Evolutionary conservation across 2,797 vertebrate species (phyloP).

Genomic region (Podarcis lilfordi): DNA sequence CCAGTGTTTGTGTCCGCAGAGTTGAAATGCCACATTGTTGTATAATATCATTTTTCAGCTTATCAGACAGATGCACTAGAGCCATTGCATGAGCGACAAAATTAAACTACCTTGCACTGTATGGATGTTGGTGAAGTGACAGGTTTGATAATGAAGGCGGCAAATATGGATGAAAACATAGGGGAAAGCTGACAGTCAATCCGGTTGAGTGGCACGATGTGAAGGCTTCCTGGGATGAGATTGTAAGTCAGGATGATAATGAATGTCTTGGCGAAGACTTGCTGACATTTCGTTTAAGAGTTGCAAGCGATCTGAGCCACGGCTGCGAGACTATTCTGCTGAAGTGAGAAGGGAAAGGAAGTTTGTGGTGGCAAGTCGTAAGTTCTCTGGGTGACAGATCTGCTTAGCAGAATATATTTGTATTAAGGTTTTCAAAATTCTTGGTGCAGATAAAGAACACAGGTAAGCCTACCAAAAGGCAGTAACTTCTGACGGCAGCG

Average conservation of each 20-base stretch:
- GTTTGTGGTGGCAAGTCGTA: neutral
- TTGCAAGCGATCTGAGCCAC: neutral
- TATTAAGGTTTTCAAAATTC: neutral
- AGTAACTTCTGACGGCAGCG: neutral
- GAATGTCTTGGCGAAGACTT: neutral
- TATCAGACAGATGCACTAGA: neutral
- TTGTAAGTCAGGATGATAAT: neutral
- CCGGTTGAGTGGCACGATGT: neutral
- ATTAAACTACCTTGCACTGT: accelerated
- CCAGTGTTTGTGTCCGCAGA: neutral
- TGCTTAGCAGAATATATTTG: neutral
- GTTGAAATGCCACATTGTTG: accelerated
- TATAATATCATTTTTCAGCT: constrained; percentile 14
- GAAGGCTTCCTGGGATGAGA: neutral
- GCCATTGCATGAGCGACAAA: neutral
- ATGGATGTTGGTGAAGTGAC: neutral
- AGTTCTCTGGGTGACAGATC: neutral
- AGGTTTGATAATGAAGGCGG: constrained; percentile 4
- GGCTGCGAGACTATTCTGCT: neutral
- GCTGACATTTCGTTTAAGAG: constrained; percentile 17
- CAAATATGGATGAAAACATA: constrained; percentile 8
- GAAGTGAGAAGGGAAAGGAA: constrained; percentile 19
- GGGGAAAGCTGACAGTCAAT: neutral
- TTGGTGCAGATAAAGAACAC: neutral
- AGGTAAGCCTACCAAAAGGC: accelerated